These are phyloP conservation scores for Drosophila sproati DNA, from an alignment of 1,140 invertebrate genomes.

Conservation along the genomic window DNA sequence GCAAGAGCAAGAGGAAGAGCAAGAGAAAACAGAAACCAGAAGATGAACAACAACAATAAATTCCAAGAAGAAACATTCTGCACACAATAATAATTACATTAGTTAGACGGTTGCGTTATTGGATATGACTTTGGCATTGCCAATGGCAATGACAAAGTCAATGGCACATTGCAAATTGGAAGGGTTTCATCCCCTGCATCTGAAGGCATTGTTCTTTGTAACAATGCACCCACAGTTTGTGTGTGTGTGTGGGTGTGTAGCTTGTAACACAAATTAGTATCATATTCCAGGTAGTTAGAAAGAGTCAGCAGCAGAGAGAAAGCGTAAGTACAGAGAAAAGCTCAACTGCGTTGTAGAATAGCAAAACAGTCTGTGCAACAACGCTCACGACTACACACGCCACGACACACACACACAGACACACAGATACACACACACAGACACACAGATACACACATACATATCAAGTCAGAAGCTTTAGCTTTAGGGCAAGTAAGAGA, in stretches of 20 bases:
- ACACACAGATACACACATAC: no score
- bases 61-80: not conserved
- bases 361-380: no score
- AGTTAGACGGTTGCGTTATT: conserved; percentile 25
- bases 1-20: not conserved
- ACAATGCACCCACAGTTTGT: no score
- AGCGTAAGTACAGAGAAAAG: no score
- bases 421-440: no score
- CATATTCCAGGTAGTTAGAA: not conserved
- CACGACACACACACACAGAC: no score
- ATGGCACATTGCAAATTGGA: not conserved
- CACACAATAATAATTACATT: conserved; percentile 25
- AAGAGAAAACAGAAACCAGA: not conserved
- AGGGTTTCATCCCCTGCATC: not conserved
- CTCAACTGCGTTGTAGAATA: no score
- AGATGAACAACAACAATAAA: not conserved
- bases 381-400: no score
- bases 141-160: not conserved
- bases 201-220: not conserved
- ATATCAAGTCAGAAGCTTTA: no score
- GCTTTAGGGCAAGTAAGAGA: no score
- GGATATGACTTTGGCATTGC: not conserved
- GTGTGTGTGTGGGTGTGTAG: not conserved
- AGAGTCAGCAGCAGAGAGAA: not conserved
- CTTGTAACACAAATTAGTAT: not conserved